Evolutionary conservation across 1,140 invertebrate species (phyloP).

Genomic region (Aplysia californica): DNA sequence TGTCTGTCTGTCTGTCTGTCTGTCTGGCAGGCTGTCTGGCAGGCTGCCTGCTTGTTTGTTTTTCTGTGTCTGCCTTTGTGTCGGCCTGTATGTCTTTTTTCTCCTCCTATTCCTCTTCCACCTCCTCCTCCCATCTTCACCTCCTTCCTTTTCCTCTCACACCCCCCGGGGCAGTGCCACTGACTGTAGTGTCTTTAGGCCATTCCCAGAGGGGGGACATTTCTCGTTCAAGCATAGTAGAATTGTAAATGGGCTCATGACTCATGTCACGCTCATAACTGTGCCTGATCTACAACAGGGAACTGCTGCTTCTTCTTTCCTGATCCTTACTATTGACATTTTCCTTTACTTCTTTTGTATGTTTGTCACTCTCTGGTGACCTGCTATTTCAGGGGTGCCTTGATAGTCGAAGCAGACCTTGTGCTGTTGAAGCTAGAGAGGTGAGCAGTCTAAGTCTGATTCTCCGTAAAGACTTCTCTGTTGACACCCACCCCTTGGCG

Average conservation of each 20-base stretch:
- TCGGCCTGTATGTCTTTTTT: neutral
- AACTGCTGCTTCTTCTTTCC: neutral
- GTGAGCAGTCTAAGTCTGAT: too few species aligned
- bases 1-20: conserved; percentile 8
- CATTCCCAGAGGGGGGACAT: too few species aligned
- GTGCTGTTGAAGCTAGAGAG: too few species aligned
- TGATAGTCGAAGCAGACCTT: too few species aligned
- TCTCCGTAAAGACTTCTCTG: too few species aligned
- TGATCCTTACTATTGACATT: neutral
- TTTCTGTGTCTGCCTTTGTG: neutral
- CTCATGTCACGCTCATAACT: neutral
- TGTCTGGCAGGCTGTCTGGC: neutral
- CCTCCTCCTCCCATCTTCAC: conserved; percentile 1
- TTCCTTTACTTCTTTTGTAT: too few species aligned
- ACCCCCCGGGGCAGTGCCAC: too few species aligned
- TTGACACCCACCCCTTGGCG: too few species aligned
- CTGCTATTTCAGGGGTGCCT: too few species aligned
- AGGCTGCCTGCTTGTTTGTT: neutral
- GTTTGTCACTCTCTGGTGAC: too few species aligned
- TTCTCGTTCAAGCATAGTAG: neutral
- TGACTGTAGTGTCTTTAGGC: too few species aligned
- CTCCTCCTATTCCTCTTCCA: neutral
- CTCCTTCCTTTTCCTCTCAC: neutral
- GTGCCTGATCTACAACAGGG: neutral
- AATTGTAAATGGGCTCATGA: neutral